A percentile compares a stretch with the other conserved stretches of the same genome.
Conservation (phyloP, 2,797 vertebrate species). For the Sebastes paucispinis region DNA sequence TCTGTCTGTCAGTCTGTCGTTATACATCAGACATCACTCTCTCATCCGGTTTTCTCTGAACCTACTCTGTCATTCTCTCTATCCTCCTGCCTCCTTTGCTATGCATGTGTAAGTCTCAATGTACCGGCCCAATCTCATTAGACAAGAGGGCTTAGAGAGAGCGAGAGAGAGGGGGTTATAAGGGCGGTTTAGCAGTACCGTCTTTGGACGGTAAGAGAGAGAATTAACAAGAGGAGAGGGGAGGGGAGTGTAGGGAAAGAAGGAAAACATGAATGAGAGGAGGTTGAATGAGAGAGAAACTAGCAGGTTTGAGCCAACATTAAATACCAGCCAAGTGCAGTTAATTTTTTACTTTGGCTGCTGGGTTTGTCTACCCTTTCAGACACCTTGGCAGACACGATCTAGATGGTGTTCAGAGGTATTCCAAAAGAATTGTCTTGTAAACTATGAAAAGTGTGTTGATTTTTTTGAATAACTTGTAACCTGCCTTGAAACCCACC, state of each 20-base stretch:
- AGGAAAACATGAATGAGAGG: constrained; percentile 47
- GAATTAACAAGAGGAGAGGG: constrained; percentile 22
- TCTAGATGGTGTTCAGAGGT: background rate
- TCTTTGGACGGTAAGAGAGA: constrained; percentile 49
- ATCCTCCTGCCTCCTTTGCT: constrained; percentile 5
- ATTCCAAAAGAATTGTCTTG: background rate
- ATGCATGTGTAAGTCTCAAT: constrained; percentile 45
- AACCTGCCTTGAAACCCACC: background rate
- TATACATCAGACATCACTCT: constrained; percentile 1
- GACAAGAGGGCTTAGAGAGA: constrained; percentile 65
- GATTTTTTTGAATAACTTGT: background rate
- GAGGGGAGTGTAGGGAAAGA: background rate
- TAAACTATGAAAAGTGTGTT: constrained; percentile 1
- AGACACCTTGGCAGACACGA: background rate
- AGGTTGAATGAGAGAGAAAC: constrained; percentile 15
- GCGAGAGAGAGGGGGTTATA: constrained; percentile 56
- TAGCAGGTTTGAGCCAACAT: background rate
- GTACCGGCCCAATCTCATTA: constrained; percentile 75
- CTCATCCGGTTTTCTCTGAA: constrained; percentile 24
- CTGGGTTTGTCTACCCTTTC: background rate
- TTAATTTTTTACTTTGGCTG: constrained; percentile 13
- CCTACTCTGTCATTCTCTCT: background rate
- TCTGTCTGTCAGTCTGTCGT: background rate
- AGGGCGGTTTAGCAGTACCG: constrained; percentile 51
- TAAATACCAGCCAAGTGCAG: constrained; percentile 20